Base-by-base conservation (phyloP, 1,140 invertebrate genomes). In the Ostrea edulis region DNA sequence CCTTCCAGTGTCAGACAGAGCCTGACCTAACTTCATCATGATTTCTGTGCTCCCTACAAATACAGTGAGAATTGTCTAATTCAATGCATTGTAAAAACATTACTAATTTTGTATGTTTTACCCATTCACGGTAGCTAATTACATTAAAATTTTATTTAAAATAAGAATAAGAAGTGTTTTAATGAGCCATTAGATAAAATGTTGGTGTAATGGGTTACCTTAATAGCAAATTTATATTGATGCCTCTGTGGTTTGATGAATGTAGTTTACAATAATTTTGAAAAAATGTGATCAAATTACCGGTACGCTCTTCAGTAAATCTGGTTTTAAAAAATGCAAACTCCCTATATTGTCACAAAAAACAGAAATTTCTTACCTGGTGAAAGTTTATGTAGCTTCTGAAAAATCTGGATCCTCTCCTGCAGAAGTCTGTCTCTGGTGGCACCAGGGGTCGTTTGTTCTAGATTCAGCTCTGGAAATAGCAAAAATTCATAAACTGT, bases 31-130 rank as follows among this genome's bases (percentile, higher is more conserved):
- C 51, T 92, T 92, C 89, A 93, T 87, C 29, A 90, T 85, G 0
- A 93, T 91, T 87, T 94, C 93, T 82, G 91, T 84, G 88, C 90
- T 94, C 0, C 90, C 93, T 93, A 89, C 4, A 90, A 68, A 88
- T n/a, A 54, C 29, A 62, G 35, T 44, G 35, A 25, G 17, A 55
- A 8, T 52, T 12, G 25, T n/a, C 17, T n/a, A 71, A 20, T 86
- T 2, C 20, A 71, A 51, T 9, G 8, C n/a, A n/a, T 51, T 71
- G 11, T 54, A 44, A 44, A 5, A 44, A 5, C 35, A 44, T 44
- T 44, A 2, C 35, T 44, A 44, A 44, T 44, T 44, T 44, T 44
- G 35, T 44, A 44, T 44, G 35, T 44, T 44, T 44, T 44, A 44
- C 35, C 5, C 5, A 44, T 44, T 44, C n/a, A n/a, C n/a, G n/a